Conservation (phyloP, 2,113 vertebrate genomes). For the Nothocercus nigrocapillus region DNA sequence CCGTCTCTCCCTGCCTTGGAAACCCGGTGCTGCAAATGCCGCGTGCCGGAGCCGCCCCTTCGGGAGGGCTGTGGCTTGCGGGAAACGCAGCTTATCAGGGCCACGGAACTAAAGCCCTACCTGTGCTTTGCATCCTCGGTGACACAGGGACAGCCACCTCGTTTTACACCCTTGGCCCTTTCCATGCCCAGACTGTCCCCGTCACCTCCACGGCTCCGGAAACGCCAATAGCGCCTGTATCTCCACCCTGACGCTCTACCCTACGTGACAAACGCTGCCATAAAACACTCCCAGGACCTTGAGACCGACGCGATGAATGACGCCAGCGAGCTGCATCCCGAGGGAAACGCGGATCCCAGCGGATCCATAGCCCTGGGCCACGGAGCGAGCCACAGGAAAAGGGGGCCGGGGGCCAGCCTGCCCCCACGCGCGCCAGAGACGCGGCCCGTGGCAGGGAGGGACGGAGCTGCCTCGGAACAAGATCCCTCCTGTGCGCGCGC, state of each 20-base stretch:
- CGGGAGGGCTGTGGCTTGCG: neutral
- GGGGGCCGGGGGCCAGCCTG: no score
- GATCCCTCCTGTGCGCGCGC: neutral
- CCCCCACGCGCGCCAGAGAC: no score
- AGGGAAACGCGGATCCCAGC: neutral
- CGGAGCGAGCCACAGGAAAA: no score
- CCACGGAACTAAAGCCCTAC: neutral
- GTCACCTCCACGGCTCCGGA: neutral
- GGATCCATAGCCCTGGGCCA: no score
- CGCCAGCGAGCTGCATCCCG: rapidly evolving
- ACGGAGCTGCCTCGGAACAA: neutral
- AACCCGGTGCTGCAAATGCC: neutral
- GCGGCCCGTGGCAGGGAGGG: no score
- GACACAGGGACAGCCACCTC: constrained; percentile 5
- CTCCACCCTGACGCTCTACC: neutral
- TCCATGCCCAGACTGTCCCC: neutral
- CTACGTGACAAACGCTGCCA: neutral
- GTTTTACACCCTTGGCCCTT: neutral
- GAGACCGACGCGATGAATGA: neutral
- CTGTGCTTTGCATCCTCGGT: neutral
- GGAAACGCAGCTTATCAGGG: neutral
- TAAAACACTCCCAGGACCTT: neutral
- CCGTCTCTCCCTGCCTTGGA: neutral
- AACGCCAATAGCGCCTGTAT: neutral
- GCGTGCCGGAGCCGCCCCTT: neutral